phyloP scores from a whole-genome alignment of 2,797 vertebrate species.

The Hipposideros larvatus region DNA sequence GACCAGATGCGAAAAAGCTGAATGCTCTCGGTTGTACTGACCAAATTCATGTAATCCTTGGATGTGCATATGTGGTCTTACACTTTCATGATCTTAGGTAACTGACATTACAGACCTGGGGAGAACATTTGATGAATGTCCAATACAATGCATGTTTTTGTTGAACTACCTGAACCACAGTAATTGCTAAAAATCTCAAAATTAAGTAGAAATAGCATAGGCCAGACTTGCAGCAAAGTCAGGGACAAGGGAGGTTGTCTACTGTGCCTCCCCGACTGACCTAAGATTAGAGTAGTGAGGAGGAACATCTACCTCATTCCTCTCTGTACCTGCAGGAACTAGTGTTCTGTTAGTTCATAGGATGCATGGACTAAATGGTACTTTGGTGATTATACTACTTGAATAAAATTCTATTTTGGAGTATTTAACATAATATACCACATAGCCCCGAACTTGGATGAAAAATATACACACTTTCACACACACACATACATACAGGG shows the following conservation, averaged over 20 bases:
- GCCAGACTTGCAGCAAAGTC: background rate
- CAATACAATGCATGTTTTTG: background rate
- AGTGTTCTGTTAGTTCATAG: background rate
- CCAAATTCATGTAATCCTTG: background rate
- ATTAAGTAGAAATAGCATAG: background rate
- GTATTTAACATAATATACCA: background rate
- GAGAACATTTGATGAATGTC: background rate
- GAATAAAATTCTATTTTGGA: constrained; percentile 3
- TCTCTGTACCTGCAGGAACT: background rate
- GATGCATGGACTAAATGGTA: background rate
- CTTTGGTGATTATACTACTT: background rate
- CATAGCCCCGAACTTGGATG: background rate
- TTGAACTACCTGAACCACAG: background rate
- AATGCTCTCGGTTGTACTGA: background rate
- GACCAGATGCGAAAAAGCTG: background rate
- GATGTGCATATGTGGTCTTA: background rate
- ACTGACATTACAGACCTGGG: background rate
- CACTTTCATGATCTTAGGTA: background rate
- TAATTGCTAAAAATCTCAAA: constrained; percentile 41
- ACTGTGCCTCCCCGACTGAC: background rate
- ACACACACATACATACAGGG: background rate
- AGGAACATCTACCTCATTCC: background rate
- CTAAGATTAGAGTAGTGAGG: background rate
- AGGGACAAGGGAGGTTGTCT: background rate
- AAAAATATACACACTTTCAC: background rate